Base-by-base conservation (phyloP, 2,797 vertebrate genomes). In the Pseudochromis fuscus region DNA sequence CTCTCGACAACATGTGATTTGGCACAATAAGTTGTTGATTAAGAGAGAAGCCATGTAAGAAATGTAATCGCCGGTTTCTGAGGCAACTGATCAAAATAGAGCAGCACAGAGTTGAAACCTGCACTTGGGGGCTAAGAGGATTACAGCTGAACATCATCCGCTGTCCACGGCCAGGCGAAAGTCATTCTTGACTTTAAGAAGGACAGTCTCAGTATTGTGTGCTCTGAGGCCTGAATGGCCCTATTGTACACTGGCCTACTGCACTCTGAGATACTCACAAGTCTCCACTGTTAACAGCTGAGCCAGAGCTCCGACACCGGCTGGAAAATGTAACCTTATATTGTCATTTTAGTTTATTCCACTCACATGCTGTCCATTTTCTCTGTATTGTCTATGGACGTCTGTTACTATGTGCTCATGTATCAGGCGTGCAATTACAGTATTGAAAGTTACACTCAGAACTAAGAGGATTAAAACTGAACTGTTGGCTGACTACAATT, bases 71-170 rank as follows among this genome's bases (percentile, higher is more conserved):
- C 19, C n/a, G 30, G 45, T 55, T 71, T 75, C 40, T 72, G 56
- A 58, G 44, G 64, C 80, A 67, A 67, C 24, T 48, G 61, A 80
- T 79, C 60, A 33, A 67, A 79, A 68, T 50, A 64, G 56, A 71
- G 73, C 21, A 6, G 30, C 33, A 49, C 70, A 49, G 75, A 67
- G 60, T 75, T 79, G 83, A 86, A 82, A 84, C 83, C 85, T 86
- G 81, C 81, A 55, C 84, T 88, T 51, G 1, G n/a, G 35, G 61
- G 74, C 81, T 89, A 84, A 86, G 85, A 77, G 81, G 86, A 90
- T 91, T 89, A 90, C 56, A 62, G 62, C 71, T 51, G 60, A 82
- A 78, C 72, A 77, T 87, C 79, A 78, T 59, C 77, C 67, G 51
- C 44, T 18, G 37, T 79, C 82, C 46, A 16, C 38, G 1, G 85